Base-by-base conservation (phyloP, 2,797 vertebrate species). In the Falco naumanni region DNA sequence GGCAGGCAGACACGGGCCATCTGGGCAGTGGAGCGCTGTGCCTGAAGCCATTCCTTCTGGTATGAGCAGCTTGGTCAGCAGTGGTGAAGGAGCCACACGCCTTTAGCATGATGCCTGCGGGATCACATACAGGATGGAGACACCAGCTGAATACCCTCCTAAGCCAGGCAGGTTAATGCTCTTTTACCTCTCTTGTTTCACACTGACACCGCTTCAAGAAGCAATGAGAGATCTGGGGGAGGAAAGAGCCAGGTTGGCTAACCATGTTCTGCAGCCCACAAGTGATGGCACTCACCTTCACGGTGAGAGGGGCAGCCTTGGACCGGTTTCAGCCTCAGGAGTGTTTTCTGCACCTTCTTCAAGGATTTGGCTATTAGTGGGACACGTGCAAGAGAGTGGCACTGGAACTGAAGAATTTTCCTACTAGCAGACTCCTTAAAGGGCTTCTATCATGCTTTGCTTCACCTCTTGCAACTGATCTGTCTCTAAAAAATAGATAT, bases 221-320 rank as follows among this genome's bases (percentile, higher is more conserved):
- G 47, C 37, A 87, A 51, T 60, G 29, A 18, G 84, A 39, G 28
- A 43, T 72, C 39, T 47, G 9, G 12, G 7, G 39, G 26, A 59
- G 31, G 39, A 64, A 47, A 80, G 18, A 54, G 54, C 39, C 43
- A 53, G 28, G 26, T 2, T 90, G 72, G 14, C 24, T 63, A 28
- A 14, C 31, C 4, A 7, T 7, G 60, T 22, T 37, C 87, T 25
- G n/a, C 37, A 70, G 29, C 28, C 47, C 24, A 9, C 26, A 66
- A 41, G 29, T 12, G 6, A 28, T 21, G 28, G 26, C 31, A 31
- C 33, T 37, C 26, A n/a, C 10, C 0, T 0, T n/a, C 43, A 31
- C 9, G 9, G 31, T 45, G 37, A 83, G 25, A 75, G 21, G 16
- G 54, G 51, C 11, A 48, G 25, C 29, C 47, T 56, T 28, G 7